Evolutionary conservation across 1,140 invertebrate genomes (phyloP).

Genomic region (Papilio helenus): DNA sequence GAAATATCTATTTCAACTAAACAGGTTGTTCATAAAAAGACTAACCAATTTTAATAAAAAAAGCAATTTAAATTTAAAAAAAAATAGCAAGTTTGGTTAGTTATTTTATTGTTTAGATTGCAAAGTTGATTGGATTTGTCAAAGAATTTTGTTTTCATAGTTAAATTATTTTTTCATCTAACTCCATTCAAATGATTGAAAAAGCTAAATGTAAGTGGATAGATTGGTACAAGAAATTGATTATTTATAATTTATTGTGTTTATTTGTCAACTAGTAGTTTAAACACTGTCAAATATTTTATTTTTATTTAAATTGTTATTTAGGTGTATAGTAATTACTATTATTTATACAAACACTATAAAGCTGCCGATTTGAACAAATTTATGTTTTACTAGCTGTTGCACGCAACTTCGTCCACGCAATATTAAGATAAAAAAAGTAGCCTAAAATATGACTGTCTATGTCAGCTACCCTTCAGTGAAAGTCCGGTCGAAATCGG

Average conservation of each 20-base stretch:
- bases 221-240: background rate
- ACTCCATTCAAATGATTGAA: background rate
- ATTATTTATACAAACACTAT: conserved; percentile 23
- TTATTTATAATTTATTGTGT: conserved; percentile 6
- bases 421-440: too few relatives aligned
- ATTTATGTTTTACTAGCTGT: conserved; percentile 2
- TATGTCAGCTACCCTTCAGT: too few relatives aligned
- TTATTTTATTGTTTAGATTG: background rate
- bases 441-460: too few relatives aligned
- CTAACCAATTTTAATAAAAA: background rate
- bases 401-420: too few relatives aligned
- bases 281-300: conserved; percentile 11
- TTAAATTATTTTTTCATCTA: background rate
- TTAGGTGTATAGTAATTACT: conserved; percentile 20
- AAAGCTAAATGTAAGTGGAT: background rate
- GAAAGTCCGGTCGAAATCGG: too few relatives aligned
- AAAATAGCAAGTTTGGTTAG: background rate
- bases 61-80: background rate
- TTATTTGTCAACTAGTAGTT: conserved; percentile 12
- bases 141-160: background rate
- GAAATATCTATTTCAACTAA: background rate
- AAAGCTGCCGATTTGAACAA: conserved; percentile 21
- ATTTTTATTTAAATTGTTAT: conserved; percentile 20
- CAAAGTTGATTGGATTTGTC: background rate
- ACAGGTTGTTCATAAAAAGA: background rate